Base-by-base conservation (phyloP, 2,113 vertebrate genomes). In the Rhagologus leucostigma region DNA sequence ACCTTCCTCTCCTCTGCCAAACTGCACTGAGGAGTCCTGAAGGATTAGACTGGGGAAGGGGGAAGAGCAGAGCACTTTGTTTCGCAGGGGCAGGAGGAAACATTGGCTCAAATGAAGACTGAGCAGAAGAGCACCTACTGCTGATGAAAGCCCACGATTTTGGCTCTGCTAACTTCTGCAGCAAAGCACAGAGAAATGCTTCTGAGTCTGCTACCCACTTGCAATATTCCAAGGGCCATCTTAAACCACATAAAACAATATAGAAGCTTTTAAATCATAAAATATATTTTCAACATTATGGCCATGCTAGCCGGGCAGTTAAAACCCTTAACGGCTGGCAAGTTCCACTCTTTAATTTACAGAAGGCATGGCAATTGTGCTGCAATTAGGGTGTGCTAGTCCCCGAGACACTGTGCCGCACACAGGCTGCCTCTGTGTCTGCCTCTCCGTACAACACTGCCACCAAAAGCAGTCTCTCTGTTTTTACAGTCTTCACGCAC, bases 371-470 rank as follows among this genome's bases (percentile, higher is more conserved):
- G 50, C 59, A 67, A 39, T 4, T 35, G 37, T 70, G 73, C 80
- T 81, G 80, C 77, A 49, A 14, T 65, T 42, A 39, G 1, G 7
- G 44, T 10, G 24, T 27, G 41, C 79, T 41, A 39, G 23, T 49
- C 35, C 73, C 76, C 0, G 0, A 65, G 75, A 76, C 1, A 4
- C 1, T 17, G 20, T 9, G 56, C 68, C 53, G 60, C 73, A 24
- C 55, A 19, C 41, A 47, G 80, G 37, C 70, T 65, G 55, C 11
- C 39, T 67, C 70, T 23, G 4, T 27, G 22, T 5, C 29, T 49
- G 76, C 19, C 53, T 52, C 56, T 53, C 32, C 0, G 0, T 4
- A n/a, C 65, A 29, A 20, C 3, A 32, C 0, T 27, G 55, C 37
- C 50, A 68, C 4, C 37, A 53, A 53, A 85, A 83, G 11, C 70